Percentiles rank a stretch among this genome's conserved stretches.
Conservation (phyloP, 2,797 vertebrate genomes). For the Rhincodon typus region DNA sequence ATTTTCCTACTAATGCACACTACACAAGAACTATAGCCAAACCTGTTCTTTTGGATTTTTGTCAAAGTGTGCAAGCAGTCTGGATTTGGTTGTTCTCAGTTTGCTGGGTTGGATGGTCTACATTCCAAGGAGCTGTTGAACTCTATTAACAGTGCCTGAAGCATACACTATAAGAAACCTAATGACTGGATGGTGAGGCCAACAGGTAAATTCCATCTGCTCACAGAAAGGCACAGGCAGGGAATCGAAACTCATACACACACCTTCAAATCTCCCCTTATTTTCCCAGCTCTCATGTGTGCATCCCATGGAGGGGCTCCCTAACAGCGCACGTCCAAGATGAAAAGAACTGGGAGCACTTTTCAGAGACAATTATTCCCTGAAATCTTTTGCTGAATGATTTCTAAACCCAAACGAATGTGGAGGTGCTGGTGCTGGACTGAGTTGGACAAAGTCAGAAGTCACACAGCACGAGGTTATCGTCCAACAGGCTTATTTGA, state of each 20-base stretch:
- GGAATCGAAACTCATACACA: not conserved
- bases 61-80: not conserved
- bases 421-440: too few species aligned
- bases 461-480: too few species aligned
- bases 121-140: not conserved
- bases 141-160: not conserved
- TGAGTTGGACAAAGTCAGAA: too few species aligned
- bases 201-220: not conserved
- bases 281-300: not conserved
- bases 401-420: not conserved
- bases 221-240: not conserved
- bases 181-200: not conserved
- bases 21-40: not conserved
- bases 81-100: not conserved
- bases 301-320: not conserved
- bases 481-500: too few species aligned
- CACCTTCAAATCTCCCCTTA: not conserved
- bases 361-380: not conserved
- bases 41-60: not conserved
- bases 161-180: not conserved
- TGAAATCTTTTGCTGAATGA: not conserved
- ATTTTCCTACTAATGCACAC: too few species aligned
- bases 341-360: not conserved
- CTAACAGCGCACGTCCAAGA: not conserved
- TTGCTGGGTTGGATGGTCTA: not conserved